Evolutionary conservation across 2,113 vertebrate species (phyloP).

Genomic region (Suricata suricatta): DNA sequence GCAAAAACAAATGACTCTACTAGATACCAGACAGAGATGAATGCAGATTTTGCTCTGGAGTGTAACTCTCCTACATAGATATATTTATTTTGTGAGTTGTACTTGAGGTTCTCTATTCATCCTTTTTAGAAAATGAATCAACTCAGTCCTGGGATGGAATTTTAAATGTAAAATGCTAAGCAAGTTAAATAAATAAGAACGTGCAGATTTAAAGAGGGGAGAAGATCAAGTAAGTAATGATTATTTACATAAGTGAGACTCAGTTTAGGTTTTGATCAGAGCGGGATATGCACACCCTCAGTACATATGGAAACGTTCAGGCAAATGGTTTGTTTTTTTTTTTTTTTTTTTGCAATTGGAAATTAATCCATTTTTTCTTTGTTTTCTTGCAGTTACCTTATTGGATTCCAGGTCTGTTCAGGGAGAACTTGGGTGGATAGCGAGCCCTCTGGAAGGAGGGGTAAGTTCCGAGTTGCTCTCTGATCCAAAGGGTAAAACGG

Average conservation of each 20-base stretch:
- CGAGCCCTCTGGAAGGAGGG: slow-evolving; percentile 98
- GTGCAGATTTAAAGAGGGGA: slow-evolving; percentile 30
- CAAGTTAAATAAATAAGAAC: slow-evolving; percentile 80
- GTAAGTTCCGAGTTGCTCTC: slow-evolving; percentile 88
- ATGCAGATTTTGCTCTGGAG: slow-evolving; percentile 54
- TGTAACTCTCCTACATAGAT: slow-evolving; percentile 46
- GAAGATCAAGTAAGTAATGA: slow-evolving; percentile 63
- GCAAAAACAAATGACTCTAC: slow-evolving; percentile 67
- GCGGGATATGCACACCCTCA: slow-evolving; percentile 54
- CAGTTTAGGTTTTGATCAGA: slow-evolving; percentile 68
- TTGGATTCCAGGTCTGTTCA: slow-evolving; percentile 98
- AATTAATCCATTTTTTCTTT: slow-evolving; percentile 80
- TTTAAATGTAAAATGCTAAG: slow-evolving; percentile 79
- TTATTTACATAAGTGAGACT: slow-evolving; percentile 70
- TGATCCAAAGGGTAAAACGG: slow-evolving; percentile 74
- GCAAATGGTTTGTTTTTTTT: slow-evolving; percentile 74
- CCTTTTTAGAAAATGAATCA: slow-evolving; percentile 68
- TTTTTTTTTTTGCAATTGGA: slow-evolving; percentile 71
- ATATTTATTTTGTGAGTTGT: slow-evolving; percentile 71
- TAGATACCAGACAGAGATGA: slow-evolving; percentile 63
- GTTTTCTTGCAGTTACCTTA: slow-evolving; percentile 91
- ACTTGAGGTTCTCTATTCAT: slow-evolving; percentile 69
- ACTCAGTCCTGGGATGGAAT: slow-evolving; percentile 62
- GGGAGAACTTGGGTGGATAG: slow-evolving; percentile 98
- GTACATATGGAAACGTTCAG: slow-evolving; percentile 80